Conservation (phyloP, 2,888 invertebrate genomes). For the Cyaniris semiargus region DNA sequence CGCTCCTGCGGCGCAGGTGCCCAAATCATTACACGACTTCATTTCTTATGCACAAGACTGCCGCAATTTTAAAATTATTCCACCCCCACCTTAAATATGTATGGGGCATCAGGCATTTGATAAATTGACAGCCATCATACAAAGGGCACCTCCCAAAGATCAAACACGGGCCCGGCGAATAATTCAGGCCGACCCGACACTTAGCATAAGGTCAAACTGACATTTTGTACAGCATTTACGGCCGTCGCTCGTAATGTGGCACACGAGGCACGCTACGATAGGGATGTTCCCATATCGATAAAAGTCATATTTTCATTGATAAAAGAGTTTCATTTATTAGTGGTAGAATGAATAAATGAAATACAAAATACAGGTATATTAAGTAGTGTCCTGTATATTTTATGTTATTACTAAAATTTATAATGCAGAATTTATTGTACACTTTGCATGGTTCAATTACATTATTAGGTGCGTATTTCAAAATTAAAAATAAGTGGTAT, state of each 20-base stretch:
- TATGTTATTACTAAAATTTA: too few relatives aligned
- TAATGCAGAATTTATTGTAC: too few relatives aligned
- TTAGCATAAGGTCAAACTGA: constrained; percentile 79
- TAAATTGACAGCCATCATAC: constrained; percentile 67
- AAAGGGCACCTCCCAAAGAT: constrained; percentile 70
- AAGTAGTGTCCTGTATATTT: too few relatives aligned
- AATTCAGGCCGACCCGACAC: constrained; percentile 62
- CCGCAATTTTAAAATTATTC: constrained; percentile 27
- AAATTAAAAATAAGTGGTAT: too few relatives aligned
- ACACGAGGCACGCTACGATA: constrained; percentile 60
- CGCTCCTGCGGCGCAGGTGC: constrained; percentile 17
- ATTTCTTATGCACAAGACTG: constrained; percentile 17
- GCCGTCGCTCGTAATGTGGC: constrained; percentile 50
- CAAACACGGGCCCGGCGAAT: constrained; percentile 63
- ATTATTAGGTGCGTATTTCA: too few relatives aligned
- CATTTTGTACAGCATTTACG: constrained; percentile 74
- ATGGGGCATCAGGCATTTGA: constrained; percentile 44
- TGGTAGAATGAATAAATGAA: too few relatives aligned
- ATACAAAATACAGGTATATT: too few relatives aligned
- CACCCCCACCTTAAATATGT: constrained; percentile 34
- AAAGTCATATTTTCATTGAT: not conserved
- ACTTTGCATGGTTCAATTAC: too few relatives aligned
- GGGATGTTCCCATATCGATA: constrained; percentile 56
- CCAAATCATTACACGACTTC: constrained; percentile 20
- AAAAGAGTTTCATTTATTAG: too few relatives aligned